phyloP scores from a whole-genome alignment of 2,113 vertebrate species.

The Amazona guildingii region DNA sequence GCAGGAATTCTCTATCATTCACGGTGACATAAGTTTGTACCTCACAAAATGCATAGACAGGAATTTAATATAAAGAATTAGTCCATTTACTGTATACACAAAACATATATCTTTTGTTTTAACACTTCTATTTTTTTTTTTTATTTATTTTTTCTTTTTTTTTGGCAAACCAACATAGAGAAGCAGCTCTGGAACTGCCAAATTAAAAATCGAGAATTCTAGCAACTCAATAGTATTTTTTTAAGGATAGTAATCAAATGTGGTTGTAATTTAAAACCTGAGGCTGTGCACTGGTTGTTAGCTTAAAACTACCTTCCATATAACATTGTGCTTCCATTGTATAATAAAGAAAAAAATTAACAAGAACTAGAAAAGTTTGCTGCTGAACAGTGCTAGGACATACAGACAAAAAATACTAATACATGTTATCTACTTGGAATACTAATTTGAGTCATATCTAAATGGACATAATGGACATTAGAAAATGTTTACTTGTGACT shows the following conservation, averaged over 20 bases:
- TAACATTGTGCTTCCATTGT: constrained; percentile 96
- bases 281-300: constrained; percentile 91
- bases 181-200: constrained; percentile 80
- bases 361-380: constrained; percentile 78
- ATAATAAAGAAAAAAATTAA: constrained; percentile 84
- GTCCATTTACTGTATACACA: constrained; percentile 82
- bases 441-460: constrained; percentile 78
- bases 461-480: constrained; percentile 82
- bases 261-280: constrained; percentile 92
- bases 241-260: constrained; percentile 80
- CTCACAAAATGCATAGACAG: constrained; percentile 88
- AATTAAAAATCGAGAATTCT: constrained; percentile 74
- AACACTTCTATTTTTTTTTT: constrained; percentile 49
- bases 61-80: constrained; percentile 87
- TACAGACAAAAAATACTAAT: constrained; percentile 84
- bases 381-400: constrained; percentile 86
- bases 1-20: constrained; percentile 81
- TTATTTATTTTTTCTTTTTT: not conserved
- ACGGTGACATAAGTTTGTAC: constrained; percentile 83
- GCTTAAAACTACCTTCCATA: constrained; percentile 89
- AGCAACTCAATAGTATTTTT: constrained; percentile 76
- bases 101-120: constrained; percentile 77
- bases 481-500: constrained; percentile 79
- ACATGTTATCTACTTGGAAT: constrained; percentile 82
- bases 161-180: constrained; percentile 81